phyloP scores from a whole-genome alignment of 2,113 vertebrate species.

The Dryoscopus gambensis region DNA sequence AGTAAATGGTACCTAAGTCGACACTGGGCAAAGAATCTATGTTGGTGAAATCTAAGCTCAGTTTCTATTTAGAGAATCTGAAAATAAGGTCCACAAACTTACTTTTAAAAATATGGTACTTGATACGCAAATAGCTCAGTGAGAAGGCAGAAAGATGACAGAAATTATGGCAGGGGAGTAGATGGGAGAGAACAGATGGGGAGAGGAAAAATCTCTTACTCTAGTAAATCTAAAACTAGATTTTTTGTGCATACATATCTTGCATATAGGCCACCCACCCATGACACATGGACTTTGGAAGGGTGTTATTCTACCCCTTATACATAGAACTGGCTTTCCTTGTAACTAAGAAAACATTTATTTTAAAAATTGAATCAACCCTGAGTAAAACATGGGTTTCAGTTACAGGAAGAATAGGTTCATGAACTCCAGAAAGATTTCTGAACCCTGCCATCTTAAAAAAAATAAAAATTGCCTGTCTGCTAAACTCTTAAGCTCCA shows the following conservation, averaged over 20 bases:
- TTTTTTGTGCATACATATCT: not conserved
- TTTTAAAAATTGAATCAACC: slow-evolving; percentile 63
- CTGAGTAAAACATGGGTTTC: slow-evolving; percentile 56
- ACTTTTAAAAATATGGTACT: not conserved
- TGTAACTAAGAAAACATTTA: slow-evolving; percentile 54
- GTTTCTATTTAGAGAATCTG: not conserved
- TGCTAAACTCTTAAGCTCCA: not conserved
- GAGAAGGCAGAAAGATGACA: not conserved
- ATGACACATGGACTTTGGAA: slow-evolving; percentile 15
- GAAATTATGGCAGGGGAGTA: not conserved
- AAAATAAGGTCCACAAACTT: not conserved
- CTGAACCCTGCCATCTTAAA: slow-evolving; percentile 28
- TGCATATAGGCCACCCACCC: slow-evolving; percentile 18
- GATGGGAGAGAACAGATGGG: not conserved
- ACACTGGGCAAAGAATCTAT: not conserved
- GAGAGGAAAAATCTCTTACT: not conserved
- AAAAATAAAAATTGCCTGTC: not conserved
- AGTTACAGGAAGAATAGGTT: slow-evolving; percentile 60
- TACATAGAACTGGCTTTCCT: slow-evolving; percentile 3
- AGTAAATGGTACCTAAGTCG: not conserved
- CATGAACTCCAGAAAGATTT: slow-evolving; percentile 53
- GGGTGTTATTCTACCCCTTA: slow-evolving; percentile 47
- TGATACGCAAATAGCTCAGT: not conserved
- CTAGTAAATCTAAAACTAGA: not conserved
- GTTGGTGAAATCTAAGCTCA: not conserved